Base-by-base conservation (phyloP, 2,113 vertebrate genomes). In the Tinamus guttatus region DNA sequence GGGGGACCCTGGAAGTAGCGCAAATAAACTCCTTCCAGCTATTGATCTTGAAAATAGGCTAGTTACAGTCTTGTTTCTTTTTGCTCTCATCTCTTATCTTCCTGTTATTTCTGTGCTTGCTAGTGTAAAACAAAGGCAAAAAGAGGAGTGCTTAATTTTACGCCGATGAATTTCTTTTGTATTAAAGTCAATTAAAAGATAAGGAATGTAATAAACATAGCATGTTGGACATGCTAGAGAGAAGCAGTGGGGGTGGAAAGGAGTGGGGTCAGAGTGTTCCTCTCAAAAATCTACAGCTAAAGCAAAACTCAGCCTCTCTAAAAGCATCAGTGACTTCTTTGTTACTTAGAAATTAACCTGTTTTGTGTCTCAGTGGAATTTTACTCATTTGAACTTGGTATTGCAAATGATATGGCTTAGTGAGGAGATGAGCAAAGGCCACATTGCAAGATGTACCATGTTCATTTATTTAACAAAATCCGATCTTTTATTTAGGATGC, bases 401-500 rank as follows among this genome's bases (percentile, higher is more conserved):
- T 81, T 93, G 60, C 51, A 32, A 20, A 47, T 62, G 3, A 63
- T 51, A 32, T 22, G 43, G 36, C 30, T 81, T 65, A 77, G 45
- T 70, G 67, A 89, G 76, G 81, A 56, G 59, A 34, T 73, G 25
- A 92, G n/a, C 10, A 77, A 93, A 85, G 51, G 20, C 59, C 68
- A 56, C 36, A 40, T 27, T 56, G 49, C 41, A 88, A 81, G 86
- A 81, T n/a, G 17, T 47, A 40, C 71, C 78, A 85, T 86, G 19
- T 83, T 91, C 32, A 67, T 93, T 68, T 80, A 56, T 90, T 78
- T 86, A 90, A 86, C 87, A 47, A 90, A 88, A 43, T 15, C 17
- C 70, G 12, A 45, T 65, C 0, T 85, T 85, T 82, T 80, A 12
- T 47, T 91, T 76, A 34, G 28, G 69, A 28, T 81, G 38, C 41